A percentile compares a stretch with the other conserved stretches of the same genome.
phyloP scores from a whole-genome alignment of 2,797 vertebrate species.

The Onychomys torridus region DNA sequence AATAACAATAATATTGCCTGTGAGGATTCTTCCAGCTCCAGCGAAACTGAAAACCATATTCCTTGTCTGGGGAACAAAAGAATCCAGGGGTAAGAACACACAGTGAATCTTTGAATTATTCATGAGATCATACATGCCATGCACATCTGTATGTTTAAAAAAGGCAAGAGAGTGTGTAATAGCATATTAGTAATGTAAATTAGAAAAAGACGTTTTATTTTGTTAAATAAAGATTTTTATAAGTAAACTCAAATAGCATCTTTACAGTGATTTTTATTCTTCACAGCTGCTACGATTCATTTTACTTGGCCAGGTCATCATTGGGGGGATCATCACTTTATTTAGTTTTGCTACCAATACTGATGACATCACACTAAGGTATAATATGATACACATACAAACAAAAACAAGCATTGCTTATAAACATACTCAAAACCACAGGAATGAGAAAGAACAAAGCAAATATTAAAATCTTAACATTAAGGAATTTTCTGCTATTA shows the following conservation, averaged over 20 bases:
- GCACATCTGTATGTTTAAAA: conserved; percentile 68
- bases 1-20: conserved; percentile 64
- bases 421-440: conserved; percentile 45
- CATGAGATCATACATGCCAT: conserved; percentile 77
- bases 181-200: conserved; percentile 80
- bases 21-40: conserved; percentile 53
- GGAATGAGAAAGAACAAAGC: neutral
- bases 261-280: conserved; percentile 12
- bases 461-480: conserved; percentile 21
- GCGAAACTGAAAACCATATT: conserved; percentile 42
- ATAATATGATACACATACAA: neutral
- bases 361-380: neutral
- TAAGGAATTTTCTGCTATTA: neutral
- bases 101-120: conserved; percentile 79
- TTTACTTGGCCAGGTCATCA: conserved; percentile 9
- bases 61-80: conserved; percentile 74
- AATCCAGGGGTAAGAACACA: conserved; percentile 69
- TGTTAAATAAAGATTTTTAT: conserved; percentile 57
- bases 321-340: neutral
- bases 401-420: neutral
- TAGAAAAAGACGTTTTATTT: conserved; percentile 65
- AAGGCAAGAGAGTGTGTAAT: conserved; percentile 29
- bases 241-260: conserved; percentile 44
- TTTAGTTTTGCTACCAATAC: neutral
- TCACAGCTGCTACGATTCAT: conserved; percentile 12